These are phyloP conservation scores for Meloidogyne hapla DNA, from an alignment of 1,140 invertebrate genomes.

Conservation along the genomic window DNA sequence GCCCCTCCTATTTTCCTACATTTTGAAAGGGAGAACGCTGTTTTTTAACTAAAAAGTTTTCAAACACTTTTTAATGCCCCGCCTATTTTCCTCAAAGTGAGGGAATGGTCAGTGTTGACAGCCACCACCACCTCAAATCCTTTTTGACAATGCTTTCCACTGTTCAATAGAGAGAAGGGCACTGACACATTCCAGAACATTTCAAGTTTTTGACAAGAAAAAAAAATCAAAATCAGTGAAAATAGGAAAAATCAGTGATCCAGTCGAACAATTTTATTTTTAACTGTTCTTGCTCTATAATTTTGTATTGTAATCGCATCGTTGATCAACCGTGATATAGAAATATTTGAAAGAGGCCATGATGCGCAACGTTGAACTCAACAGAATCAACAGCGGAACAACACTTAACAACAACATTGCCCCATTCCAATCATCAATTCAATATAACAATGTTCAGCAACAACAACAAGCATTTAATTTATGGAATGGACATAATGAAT, in stretches of 20 bases:
- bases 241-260: constrained; percentile 19
- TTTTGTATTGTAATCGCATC: constrained; percentile 12
- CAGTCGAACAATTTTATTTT: constrained; percentile 18
- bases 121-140: background rate
- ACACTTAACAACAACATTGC: background rate
- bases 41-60: background rate
- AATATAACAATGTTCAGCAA: background rate
- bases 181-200: too few species aligned
- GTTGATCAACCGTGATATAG: constrained; percentile 24
- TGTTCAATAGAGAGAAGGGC: background rate
- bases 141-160: background rate
- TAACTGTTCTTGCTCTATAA: background rate
- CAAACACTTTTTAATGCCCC: background rate
- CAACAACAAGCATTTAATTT: constrained; percentile 9
- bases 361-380: constrained; percentile 1
- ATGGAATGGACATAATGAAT: background rate
- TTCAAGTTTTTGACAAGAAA: background rate
- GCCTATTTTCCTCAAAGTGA: background rate
- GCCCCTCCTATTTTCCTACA: too few species aligned
- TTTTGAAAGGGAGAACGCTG: too few species aligned
- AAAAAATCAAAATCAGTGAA: constrained; percentile 3
- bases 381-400: constrained; percentile 6
- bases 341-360: constrained; percentile 7
- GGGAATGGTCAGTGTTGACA: background rate
- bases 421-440: background rate